Evolutionary conservation across 1,140 invertebrate species (phyloP).

Genomic region (Temnothorax curvispinosus): DNA sequence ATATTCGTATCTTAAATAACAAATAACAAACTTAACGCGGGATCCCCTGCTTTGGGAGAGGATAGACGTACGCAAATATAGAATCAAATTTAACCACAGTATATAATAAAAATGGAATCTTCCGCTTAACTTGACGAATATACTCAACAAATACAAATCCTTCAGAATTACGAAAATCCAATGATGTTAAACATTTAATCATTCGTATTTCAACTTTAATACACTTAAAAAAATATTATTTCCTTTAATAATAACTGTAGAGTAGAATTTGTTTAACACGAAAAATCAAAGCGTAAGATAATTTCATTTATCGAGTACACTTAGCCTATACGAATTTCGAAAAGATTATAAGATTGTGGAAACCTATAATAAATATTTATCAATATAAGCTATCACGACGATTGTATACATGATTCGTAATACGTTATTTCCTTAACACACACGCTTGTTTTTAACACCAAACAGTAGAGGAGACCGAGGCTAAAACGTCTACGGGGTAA

Average conservation of each 20-base stretch:
- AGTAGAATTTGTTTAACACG: neutral
- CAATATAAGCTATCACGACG: constrained; percentile 12
- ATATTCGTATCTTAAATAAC: constrained; percentile 23
- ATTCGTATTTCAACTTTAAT: constrained; percentile 31
- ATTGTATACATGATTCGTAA: constrained; percentile 20
- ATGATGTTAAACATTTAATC: constrained; percentile 11
- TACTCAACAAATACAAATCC: constrained; percentile 19
- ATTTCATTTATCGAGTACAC: neutral
- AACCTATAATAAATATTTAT: constrained; percentile 2
- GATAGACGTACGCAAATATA: constrained; percentile 5
- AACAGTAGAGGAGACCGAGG: neutral
- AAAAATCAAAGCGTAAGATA: neutral
- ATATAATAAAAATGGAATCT: neutral
- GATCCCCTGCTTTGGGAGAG: neutral
- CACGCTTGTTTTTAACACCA: constrained; percentile 40
- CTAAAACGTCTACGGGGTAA: too few species aligned
- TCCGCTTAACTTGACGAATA: neutral
- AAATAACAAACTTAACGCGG: constrained; percentile 37
- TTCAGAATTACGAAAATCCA: constrained; percentile 22
- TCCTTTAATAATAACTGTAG: neutral
- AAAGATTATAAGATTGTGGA: neutral
- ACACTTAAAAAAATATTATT: neutral
- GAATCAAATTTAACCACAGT: neutral
- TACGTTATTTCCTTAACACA: neutral
- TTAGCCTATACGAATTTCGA: constrained; percentile 2